Percentiles rank a stretch among this genome's conserved stretches.
These are phyloP conservation scores for Elaphurus davidianus DNA, from an alignment of 2,113 vertebrate species.

Conservation along the genomic window DNA sequence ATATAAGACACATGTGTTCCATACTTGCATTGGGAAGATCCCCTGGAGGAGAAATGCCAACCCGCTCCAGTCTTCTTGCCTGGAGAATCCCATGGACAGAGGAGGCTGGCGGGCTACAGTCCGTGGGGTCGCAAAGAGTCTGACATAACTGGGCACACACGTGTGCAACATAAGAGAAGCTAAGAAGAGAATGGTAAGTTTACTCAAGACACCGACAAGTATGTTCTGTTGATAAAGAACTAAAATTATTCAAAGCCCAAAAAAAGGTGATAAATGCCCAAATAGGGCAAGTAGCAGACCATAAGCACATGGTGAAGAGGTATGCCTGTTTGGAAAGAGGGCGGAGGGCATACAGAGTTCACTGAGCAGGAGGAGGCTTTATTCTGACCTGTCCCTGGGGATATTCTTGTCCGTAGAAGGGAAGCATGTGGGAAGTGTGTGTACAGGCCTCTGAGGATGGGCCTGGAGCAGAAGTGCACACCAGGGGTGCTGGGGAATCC, in stretches of 20 bases:
- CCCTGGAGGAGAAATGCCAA: background rate
- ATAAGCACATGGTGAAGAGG: fast-evolving
- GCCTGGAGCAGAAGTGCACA: too few relatives aligned
- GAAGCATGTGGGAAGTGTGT: fast-evolving
- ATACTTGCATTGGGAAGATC: background rate
- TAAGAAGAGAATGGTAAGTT: background rate
- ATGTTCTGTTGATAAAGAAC: background rate
- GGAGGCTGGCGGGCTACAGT: background rate
- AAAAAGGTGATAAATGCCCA: background rate
- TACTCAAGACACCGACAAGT: background rate
- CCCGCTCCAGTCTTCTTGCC: background rate
- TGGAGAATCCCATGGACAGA: background rate
- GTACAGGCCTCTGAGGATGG: background rate
- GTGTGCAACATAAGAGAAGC: background rate
- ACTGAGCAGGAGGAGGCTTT: background rate
- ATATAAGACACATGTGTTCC: background rate
- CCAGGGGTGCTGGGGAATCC: background rate
- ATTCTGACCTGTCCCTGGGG: background rate
- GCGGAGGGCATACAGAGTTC: too few relatives aligned
- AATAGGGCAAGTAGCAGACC: fast-evolving
- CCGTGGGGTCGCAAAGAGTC: background rate
- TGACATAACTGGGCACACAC: background rate
- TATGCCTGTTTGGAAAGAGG: background rate
- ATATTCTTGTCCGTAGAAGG: background rate
- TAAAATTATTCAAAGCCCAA: background rate